Evolutionary conservation across 2,888 invertebrate genomes (phyloP).

Genomic region (Pristionchus arcanus): DNA sequence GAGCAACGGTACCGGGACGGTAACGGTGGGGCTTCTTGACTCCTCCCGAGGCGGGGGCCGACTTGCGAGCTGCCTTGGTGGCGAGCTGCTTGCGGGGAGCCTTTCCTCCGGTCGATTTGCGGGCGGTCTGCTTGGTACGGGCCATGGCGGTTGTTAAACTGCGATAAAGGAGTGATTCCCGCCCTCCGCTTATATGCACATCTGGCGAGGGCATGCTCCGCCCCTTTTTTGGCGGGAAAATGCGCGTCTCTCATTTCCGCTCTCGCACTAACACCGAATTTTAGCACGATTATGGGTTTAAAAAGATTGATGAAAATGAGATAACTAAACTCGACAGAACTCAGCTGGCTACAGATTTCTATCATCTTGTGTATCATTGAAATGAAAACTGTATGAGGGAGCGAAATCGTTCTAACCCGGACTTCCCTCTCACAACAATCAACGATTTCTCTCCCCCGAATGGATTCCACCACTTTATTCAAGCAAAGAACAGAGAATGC

Average conservation of each 20-base stretch:
- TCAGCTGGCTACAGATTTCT: too few relatives aligned
- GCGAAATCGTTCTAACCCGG: too few relatives aligned
- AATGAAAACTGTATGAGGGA: too few relatives aligned
- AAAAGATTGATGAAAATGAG: too few relatives aligned
- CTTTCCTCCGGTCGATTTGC: conserved; percentile 97
- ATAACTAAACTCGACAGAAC: too few relatives aligned
- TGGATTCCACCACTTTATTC: too few relatives aligned
- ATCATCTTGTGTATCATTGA: too few relatives aligned
- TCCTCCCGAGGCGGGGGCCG: conserved; percentile 92
- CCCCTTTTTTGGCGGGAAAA: neutral
- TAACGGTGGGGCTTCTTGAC: conserved; percentile 94
- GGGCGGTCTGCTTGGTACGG: conserved; percentile 97
- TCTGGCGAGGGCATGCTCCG: neutral
- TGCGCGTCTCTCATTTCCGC: neutral
- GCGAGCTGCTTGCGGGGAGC: conserved; percentile 94
- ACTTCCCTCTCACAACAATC: too few relatives aligned
- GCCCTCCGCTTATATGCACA: neutral
- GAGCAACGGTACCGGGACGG: conserved; percentile 94
- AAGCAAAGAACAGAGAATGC: too few relatives aligned
- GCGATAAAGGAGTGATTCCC: too few relatives aligned
- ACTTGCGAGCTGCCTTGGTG: conserved; percentile 94
- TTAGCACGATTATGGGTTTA: neutral
- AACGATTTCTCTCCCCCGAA: too few relatives aligned
- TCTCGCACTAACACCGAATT: neutral
- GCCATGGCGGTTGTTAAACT: conserved; percentile 85